Evolutionary conservation across 2,797 vertebrate species (phyloP), one percentile per base, ranked within the genome.

Genomic region (Gouania willdenowi): DNA sequence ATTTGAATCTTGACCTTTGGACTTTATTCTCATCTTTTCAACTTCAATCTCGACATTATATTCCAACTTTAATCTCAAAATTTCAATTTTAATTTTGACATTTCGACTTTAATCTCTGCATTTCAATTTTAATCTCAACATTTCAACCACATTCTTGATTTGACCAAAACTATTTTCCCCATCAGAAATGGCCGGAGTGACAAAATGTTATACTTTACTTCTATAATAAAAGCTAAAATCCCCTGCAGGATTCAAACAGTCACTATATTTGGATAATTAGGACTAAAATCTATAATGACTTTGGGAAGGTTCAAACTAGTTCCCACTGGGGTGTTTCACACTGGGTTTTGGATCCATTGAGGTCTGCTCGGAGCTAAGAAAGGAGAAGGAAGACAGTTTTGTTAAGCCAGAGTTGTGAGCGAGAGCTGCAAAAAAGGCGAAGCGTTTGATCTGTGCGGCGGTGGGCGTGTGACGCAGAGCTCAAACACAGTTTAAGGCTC

Each of bases 401-500:
- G 66, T 62, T 57, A 15, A 67, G 43, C 10, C 48, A 38, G 70
- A 71, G 61, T 51, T 62, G 58, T 61, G 67, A 60, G 66, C 26
- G 40, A 38, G 55, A 62, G 63, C 56, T 6, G 33, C 55, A 50
- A 62, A 60, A 70, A 28, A 58, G 67, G 33, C 26, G 2, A n/a
- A n/a, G 43, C 7, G 58, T 82, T 81, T 82, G 80, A 85, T 85
- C 70, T 77, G 62, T 27, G 42, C 6, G 24, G 68, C 35, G 63
- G 76, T 77, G 64, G 67, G 78, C 40, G 66, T 75, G 66, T 52
- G 63, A 69, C 56, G 68, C 50, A 7, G 66, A 77, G 78, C 75
- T 83, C 68, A 84, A 80, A 79, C 76, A 74, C 74, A 73, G 71
- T 82, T 78, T 81, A 77, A 67, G 82, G 64, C 68, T 74, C 66